Evolutionary conservation across 1,140 invertebrate genomes (phyloP).

Genomic region (Scylla paramamosain): DNA sequence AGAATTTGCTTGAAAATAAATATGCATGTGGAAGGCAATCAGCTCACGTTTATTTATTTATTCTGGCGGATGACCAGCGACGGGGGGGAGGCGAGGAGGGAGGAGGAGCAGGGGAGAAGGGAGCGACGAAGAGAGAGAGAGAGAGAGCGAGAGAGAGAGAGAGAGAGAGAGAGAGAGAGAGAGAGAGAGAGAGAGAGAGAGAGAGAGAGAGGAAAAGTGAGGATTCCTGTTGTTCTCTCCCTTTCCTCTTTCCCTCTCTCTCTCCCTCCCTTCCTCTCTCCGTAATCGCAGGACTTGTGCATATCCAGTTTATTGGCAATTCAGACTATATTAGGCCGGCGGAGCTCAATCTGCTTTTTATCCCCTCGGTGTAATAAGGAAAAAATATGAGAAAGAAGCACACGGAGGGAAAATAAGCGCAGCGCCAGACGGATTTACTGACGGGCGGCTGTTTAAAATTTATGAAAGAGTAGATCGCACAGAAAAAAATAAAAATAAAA

Average conservation of each 20-base stretch:
- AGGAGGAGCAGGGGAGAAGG: background rate
- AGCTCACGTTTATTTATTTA: conserved; percentile 24
- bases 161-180: background rate
- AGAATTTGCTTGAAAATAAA: conserved; percentile 15
- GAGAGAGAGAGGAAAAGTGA: background rate
- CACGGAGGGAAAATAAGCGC: background rate
- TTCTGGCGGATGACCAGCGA: conserved; percentile 18
- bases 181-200: background rate
- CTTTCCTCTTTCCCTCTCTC: background rate
- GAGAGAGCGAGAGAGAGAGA: background rate
- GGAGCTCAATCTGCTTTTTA: conserved; percentile 22
- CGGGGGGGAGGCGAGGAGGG: background rate
- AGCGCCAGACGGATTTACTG: background rate
- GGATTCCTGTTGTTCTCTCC: background rate
- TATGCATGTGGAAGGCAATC: conserved; percentile 21
- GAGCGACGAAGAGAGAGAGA: background rate
- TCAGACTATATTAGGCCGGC: background rate
- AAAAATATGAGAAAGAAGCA: background rate
- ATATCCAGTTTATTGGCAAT: conserved; percentile 6
- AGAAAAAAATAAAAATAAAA: background rate
- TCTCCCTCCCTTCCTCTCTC: background rate
- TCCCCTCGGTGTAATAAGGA: conserved; percentile 2
- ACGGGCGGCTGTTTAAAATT: background rate
- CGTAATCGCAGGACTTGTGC: background rate
- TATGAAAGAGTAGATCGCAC: background rate